A percentile compares a stretch with the other conserved stretches of the same genome.
These are phyloP conservation scores for Siphamia tubifer DNA, from an alignment of 2,113 vertebrate genomes.

Conservation along the genomic window DNA sequence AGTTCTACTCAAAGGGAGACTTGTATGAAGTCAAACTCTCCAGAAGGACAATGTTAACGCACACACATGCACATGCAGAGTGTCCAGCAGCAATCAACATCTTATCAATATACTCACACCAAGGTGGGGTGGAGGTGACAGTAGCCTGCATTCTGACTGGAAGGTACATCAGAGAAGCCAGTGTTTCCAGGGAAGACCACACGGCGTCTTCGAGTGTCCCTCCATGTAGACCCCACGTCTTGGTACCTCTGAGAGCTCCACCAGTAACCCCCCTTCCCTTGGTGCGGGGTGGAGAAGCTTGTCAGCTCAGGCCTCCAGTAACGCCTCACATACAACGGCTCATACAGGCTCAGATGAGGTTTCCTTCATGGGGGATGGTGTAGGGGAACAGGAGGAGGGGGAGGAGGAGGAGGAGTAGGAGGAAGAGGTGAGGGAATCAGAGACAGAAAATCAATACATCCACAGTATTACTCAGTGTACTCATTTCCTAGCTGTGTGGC, in stretches of 20 bases:
- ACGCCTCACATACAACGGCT: conserved; percentile 44
- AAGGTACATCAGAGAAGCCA: conserved; percentile 51
- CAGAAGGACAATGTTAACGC: background rate
- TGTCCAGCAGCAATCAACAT: background rate
- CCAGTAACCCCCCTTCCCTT: conserved; percentile 53
- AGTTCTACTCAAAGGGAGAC: conserved; percentile 27
- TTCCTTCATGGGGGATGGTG: conserved; percentile 44
- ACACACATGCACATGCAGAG: background rate
- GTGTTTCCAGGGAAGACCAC: conserved; percentile 67
- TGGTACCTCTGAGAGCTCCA: conserved; percentile 54
- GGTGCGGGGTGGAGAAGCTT: conserved; percentile 49
- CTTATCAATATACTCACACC: conserved; percentile 40
- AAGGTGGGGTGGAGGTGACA: conserved; percentile 47
- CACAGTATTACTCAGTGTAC: conserved; percentile 39
- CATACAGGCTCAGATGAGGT: conserved; percentile 36
- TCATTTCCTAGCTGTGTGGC: conserved; percentile 48
- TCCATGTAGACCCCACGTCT: conserved; percentile 45
- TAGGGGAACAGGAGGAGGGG: background rate
- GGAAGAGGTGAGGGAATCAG: background rate
- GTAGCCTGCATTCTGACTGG: conserved; percentile 42
- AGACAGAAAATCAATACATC: conserved; percentile 61
- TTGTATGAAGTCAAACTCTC: conserved; percentile 14
- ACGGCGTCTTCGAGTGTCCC: conserved; percentile 5
- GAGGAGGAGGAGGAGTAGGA: background rate
- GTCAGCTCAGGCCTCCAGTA: conserved; percentile 29